Conservation (phyloP, 2,888 invertebrate genomes). For the Ceratothoa steindachneri region DNA sequence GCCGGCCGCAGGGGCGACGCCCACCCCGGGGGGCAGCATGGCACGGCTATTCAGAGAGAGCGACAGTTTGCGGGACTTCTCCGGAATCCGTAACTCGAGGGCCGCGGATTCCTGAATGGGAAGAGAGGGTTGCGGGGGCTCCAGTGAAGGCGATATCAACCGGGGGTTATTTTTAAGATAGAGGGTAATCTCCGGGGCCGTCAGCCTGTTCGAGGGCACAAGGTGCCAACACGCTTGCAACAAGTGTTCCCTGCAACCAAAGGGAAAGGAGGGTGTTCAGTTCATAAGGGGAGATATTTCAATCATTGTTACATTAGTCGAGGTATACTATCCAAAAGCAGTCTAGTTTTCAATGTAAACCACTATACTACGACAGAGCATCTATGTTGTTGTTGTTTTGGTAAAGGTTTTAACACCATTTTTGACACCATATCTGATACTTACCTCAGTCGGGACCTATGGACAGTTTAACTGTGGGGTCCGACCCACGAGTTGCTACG, state of each 20-base stretch:
- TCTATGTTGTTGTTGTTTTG: too few relatives aligned
- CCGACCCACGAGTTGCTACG: too few relatives aligned
- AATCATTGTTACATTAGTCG: too few relatives aligned
- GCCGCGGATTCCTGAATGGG: constrained; percentile 31
- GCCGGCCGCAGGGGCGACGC: background rate
- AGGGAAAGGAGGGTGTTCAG: too few relatives aligned
- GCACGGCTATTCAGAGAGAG: constrained; percentile 35
- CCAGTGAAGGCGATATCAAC: constrained; percentile 72
- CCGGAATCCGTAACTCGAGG: constrained; percentile 34
- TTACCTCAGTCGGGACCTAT: too few relatives aligned
- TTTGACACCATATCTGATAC: too few relatives aligned
- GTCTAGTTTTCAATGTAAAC: too few relatives aligned
- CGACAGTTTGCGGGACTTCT: constrained; percentile 32
- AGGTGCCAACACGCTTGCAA: constrained; percentile 75
- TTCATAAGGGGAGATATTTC: too few relatives aligned
- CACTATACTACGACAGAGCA: too few relatives aligned
- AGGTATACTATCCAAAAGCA: too few relatives aligned
- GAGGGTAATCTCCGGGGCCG: constrained; percentile 74
- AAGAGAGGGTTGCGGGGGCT: constrained; percentile 64
- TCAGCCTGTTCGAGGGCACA: constrained; percentile 67
- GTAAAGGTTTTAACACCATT: too few relatives aligned
- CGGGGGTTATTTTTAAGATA: constrained; percentile 72
- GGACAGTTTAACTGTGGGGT: too few relatives aligned
- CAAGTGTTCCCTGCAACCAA: constrained; percentile 62
- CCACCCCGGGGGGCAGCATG: constrained; percentile 17